These are phyloP conservation scores for Crambe crambe DNA, from an alignment of 37 sponge, comb jelly and placozoan species.

Conservation along the genomic window DNA sequence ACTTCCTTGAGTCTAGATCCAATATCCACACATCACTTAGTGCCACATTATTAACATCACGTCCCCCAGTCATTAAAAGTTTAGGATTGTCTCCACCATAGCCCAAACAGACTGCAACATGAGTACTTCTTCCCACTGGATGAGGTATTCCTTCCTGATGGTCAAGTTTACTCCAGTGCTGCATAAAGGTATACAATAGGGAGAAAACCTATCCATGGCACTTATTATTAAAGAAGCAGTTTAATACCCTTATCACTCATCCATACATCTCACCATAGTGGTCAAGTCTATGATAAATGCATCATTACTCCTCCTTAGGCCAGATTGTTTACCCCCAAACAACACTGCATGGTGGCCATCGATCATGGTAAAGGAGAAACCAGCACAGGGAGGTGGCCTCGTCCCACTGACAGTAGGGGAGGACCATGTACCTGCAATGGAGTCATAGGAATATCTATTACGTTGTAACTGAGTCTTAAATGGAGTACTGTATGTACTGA, in stretches of 20 bases:
- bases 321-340: conserved; percentile 60
- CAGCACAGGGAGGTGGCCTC: conserved; percentile 30
- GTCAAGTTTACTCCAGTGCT: conserved; percentile 35
- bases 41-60: conserved; percentile 10
- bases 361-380: conserved; percentile 50
- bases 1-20: conserved; percentile 24
- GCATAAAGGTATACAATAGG: too few relatives aligned
- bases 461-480: too few relatives aligned
- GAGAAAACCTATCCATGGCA: too few relatives aligned
- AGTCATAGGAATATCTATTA: neutral
- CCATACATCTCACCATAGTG: too few relatives aligned
- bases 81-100: conserved; percentile 9
- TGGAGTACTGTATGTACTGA: too few relatives aligned
- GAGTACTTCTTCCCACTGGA: conserved; percentile 26
- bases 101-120: conserved; percentile 27
- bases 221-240: neutral
- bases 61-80: conserved; percentile 56
- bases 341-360: conserved; percentile 29
- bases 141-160: neutral
- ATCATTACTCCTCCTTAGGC: conserved; percentile 47
- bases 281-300: conserved; percentile 41
- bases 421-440: conserved; percentile 4
- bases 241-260: neutral
- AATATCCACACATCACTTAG: conserved; percentile 57
- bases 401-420: conserved; percentile 23